A percentile compares a stretch with the other conserved stretches of the same genome.
Evolutionary conservation across 2,888 invertebrate genomes (phyloP).

Genomic region (Caenorhabditis zanzibari): DNA sequence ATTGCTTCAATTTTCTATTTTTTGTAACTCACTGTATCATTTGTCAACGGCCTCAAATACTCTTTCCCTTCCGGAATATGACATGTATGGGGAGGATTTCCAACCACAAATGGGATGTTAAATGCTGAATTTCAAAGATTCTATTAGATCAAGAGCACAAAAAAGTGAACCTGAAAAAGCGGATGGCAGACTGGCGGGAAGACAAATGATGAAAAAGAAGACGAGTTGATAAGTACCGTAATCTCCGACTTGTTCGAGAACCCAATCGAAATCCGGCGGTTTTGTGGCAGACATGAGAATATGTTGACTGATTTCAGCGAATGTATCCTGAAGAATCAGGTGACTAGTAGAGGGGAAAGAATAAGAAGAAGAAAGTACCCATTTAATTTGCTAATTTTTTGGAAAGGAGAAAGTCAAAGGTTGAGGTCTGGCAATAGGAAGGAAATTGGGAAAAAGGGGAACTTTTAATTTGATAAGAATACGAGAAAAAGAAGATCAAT

Average conservation of each 20-base stretch:
- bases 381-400: slow-evolving; percentile 8
- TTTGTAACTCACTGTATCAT: slow-evolving; percentile 57
- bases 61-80: slow-evolving; percentile 62
- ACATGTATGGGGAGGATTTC: slow-evolving; percentile 68
- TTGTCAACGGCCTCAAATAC: slow-evolving; percentile 63
- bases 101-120: slow-evolving; percentile 76
- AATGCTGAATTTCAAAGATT: slow-evolving; percentile 52
- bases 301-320: slow-evolving; percentile 71
- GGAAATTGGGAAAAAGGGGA: neutral
- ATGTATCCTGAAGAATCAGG: slow-evolving; percentile 60
- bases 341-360: neutral
- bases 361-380: neutral
- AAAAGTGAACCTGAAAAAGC: slow-evolving; percentile 74
- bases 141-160: neutral
- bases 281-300: slow-evolving; percentile 68
- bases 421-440: slow-evolving; percentile 16
- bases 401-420: slow-evolving; percentile 40
- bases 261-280: slow-evolving; percentile 72
- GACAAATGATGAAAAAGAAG: slow-evolving; percentile 78
- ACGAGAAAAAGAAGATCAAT: neutral
- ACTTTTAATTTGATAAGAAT: slow-evolving; percentile 42
- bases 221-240: slow-evolving; percentile 77
- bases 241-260: slow-evolving; percentile 76
- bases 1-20: neutral
- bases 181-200: slow-evolving; percentile 79